Evolutionary conservation across 2,888 invertebrate genomes (phyloP).

Genomic region (Odontothrips loti): DNA sequence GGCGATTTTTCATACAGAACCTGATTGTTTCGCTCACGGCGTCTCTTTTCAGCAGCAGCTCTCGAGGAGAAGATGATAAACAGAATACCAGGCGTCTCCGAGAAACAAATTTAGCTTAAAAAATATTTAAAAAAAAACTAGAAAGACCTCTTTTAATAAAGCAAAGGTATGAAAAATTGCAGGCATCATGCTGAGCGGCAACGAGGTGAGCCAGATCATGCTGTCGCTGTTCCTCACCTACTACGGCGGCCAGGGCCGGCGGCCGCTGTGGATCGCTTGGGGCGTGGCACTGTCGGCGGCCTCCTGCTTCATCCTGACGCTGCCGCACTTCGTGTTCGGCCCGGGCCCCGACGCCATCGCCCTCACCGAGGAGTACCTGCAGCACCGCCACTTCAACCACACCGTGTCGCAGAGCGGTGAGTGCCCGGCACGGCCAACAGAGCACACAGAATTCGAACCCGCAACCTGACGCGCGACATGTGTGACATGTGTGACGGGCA

Average conservation of each 20-base stretch:
- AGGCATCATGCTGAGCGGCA: slow-evolving; percentile 64
- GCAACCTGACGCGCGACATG: too few species aligned
- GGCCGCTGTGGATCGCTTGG: slow-evolving; percentile 63
- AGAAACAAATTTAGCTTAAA: neutral
- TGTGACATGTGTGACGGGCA: neutral
- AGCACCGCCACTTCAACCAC: slow-evolving; percentile 24
- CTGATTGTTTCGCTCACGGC: too few species aligned
- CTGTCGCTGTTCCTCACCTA: slow-evolving; percentile 59
- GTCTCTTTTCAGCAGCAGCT: too few species aligned
- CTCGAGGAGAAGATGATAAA: too few species aligned
- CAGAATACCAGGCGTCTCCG: too few species aligned
- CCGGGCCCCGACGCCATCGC: slow-evolving; percentile 53
- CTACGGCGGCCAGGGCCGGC: slow-evolving; percentile 61
- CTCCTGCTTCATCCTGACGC: slow-evolving; percentile 57
- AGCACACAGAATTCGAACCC: neutral
- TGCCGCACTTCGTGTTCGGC: slow-evolving; percentile 60
- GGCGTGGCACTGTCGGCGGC: slow-evolving; percentile 59
- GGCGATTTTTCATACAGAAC: too few species aligned
- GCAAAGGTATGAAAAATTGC: slow-evolving; percentile 35
- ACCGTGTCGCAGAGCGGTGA: slow-evolving; percentile 15
- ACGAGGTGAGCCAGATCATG: slow-evolving; percentile 65
- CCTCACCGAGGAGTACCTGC: slow-evolving; percentile 48
- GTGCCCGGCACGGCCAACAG: neutral
- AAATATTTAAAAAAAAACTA: neutral
- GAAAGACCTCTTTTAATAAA: neutral